Evolutionary conservation across 2,113 vertebrate genomes (phyloP).

Genomic region (Passer domesticus): DNA sequence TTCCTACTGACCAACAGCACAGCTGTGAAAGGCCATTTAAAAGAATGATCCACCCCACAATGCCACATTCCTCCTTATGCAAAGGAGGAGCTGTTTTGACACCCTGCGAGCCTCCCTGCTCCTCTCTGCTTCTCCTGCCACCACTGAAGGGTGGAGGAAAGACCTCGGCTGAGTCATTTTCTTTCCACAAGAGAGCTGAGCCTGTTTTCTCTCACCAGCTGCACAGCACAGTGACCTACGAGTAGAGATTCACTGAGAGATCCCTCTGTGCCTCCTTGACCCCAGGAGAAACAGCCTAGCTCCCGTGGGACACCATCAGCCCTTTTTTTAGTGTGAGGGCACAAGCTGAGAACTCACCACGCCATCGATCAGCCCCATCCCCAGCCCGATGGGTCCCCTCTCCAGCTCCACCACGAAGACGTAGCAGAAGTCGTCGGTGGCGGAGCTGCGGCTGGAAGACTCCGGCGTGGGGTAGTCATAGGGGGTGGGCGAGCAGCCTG

Average conservation of each 20-base stretch:
- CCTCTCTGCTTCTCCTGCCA: background rate
- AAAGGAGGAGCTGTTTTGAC: background rate
- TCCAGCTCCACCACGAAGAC: conserved; percentile 94
- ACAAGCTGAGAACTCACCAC: conserved; percentile 79
- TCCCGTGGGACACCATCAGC: background rate
- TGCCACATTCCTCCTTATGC: background rate
- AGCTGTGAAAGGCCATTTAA: background rate
- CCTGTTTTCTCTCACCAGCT: background rate
- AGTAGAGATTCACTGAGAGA: background rate
- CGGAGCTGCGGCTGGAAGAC: conserved; percentile 79
- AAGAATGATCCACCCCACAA: background rate
- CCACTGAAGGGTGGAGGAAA: background rate
- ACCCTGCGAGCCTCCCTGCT: background rate
- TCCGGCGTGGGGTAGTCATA: conserved; percentile 81
- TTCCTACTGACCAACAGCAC: conserved; percentile 3
- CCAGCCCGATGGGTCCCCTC: conserved; percentile 90
- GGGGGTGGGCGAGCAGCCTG: conserved; percentile 44
- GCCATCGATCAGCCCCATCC: conserved; percentile 95
- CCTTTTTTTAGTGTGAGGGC: too few relatives aligned
- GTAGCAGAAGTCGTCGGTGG: conserved; percentile 86
- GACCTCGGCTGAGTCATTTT: background rate
- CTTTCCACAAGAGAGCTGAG: background rate
- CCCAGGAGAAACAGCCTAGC: background rate
- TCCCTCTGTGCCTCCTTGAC: background rate
- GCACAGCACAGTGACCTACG: background rate